Base-by-base conservation (phyloP, 2,113 vertebrate genomes). In the Thalassarche chlororhynchos region DNA sequence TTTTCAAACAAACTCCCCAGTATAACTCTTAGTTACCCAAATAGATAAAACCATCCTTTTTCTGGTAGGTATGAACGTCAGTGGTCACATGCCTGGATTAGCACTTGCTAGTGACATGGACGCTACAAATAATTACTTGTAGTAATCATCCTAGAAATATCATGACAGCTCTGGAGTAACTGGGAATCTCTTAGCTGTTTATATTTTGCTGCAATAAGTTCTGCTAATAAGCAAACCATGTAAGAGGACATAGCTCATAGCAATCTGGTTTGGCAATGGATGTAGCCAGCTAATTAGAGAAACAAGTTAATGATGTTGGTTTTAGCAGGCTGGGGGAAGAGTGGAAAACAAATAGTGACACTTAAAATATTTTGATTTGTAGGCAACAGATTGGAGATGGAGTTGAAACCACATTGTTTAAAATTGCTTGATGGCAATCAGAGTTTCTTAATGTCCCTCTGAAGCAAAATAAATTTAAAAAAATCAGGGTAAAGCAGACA, bases 281-380 rank as follows among this genome's bases (percentile, higher is more conserved):
- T 26, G 57, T 64, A 97, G 91, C 42, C 77, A 93, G 82, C 84
- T 96, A 93, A 96, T 96, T 96, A 96, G 62, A 89, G 74, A 94
- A 76, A 61, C 52, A 82, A 95, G 58, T 91, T 96, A 90, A 82
- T 79, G 14, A 69, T 71, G 31, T 31, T 87, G 69, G 42, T 89
- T 95, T 87, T 65, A 94, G 91, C 40, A 64, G 16, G 12, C 40
- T 93, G 15, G n/a, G 29, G 21, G 11, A 88, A 87, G 38, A 84
- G 6, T 76, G 31, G 40, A 65, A 92, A 93, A 61, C 0, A 10
- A 72, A 60, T 44, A 66, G 24, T 54, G 64, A 65, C 69, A 65
- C 21, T 76, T 68, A 44, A 40, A 87, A 57, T 62, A 60, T 85
- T 96, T 82, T 80, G 10, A 72, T 54, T 84, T 79, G 65, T 12